Conservation (phyloP, 2,113 vertebrate genomes). For the Callospermophilus lateralis region DNA sequence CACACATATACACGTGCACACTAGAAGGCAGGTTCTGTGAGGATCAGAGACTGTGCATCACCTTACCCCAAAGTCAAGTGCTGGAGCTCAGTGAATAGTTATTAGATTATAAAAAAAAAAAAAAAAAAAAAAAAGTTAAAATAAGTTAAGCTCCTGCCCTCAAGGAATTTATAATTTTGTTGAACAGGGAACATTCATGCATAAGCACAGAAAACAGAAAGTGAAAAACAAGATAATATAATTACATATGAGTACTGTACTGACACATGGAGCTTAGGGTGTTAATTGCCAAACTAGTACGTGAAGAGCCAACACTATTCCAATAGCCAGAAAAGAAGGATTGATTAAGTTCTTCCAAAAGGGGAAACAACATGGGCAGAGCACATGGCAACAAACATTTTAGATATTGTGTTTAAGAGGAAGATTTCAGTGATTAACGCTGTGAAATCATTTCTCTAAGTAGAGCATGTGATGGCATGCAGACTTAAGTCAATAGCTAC, state of each 20-base stretch:
- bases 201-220: slow-evolving; percentile 2
- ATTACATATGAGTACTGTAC: neutral
- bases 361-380: neutral
- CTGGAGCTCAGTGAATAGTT: neutral
- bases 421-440: neutral
- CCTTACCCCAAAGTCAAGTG: neutral
- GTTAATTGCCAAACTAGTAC: neutral
- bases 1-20: neutral
- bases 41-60: neutral
- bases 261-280: neutral
- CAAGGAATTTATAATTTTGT: neutral
- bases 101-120: neutral
- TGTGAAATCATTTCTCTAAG: neutral
- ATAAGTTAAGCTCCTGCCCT: neutral
- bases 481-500: neutral
- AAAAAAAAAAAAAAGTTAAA: neutral
- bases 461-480: neutral
- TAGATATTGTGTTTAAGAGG: slow-evolving; percentile 4
- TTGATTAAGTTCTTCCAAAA: slow-evolving; percentile 1
- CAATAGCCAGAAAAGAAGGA: neutral
- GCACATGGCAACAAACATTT: slow-evolving; percentile 1
- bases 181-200: neutral
- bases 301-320: neutral
- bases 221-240: neutral
- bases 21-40: neutral